Evolutionary conservation across 2,888 invertebrate genomes (phyloP).

Genomic region (Nycteola revayana): DNA sequence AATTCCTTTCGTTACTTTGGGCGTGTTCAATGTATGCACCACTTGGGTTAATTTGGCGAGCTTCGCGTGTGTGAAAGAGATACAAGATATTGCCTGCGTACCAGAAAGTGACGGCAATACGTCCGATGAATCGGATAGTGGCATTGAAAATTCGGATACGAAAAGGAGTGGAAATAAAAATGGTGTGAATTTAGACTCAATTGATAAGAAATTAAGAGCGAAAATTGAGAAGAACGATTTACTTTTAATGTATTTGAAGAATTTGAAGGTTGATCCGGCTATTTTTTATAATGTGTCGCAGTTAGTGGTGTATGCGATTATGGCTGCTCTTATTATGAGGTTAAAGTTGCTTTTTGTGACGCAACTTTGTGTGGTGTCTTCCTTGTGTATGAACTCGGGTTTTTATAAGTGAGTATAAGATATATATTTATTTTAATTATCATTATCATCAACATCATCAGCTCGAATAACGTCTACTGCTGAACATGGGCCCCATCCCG

Average conservation of each 20-base stretch:
- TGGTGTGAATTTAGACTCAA: conserved; percentile 38
- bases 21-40: conserved; percentile 54
- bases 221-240: conserved; percentile 6
- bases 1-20: conserved; percentile 79
- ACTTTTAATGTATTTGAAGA: conserved; percentile 46
- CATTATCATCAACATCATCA: too few relatives aligned
- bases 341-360: conserved; percentile 90
- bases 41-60: conserved; percentile 52
- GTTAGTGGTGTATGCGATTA: conserved; percentile 85
- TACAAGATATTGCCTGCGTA: conserved; percentile 23
- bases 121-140: conserved; percentile 77
- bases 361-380: conserved; percentile 88
- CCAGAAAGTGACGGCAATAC: conserved; percentile 34
- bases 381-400: conserved; percentile 84
- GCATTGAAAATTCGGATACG: conserved; percentile 76
- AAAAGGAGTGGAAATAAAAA: conserved; percentile 45
- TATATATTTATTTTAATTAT: too few relatives aligned
- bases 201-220: conserved; percentile 43
- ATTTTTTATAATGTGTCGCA: conserved; percentile 88
- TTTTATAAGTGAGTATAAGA: conserved; percentile 69
- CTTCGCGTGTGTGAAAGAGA: conserved; percentile 28
- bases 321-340: conserved; percentile 90
- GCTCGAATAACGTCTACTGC: too few relatives aligned
- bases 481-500: too few relatives aligned
- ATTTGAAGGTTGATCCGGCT: conserved; percentile 74